Evolutionary conservation across 1,140 invertebrate species (phyloP), one percentile per base, ranked within the genome.

Genomic region (Drosophila insularis): DNA sequence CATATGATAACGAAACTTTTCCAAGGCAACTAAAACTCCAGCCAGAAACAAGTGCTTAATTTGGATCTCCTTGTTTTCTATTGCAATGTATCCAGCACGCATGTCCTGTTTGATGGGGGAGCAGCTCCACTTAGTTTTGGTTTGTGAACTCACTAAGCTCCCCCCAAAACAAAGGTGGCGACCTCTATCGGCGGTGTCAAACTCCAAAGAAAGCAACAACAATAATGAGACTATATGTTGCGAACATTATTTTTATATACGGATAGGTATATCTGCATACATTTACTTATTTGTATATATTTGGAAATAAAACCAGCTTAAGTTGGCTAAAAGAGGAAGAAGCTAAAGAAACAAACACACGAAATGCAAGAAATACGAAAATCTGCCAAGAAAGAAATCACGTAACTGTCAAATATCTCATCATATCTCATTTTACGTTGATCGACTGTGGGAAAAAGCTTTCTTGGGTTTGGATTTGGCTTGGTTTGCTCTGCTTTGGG

Each of bases 331-430:
- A 50, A 56, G 58, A 70, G 61, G 37, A 60, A 67, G 40, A 76
- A 54, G 35, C 35, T 11, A 11, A 37, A 70, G 35, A 56, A 65
- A 67, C 27, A 46, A 63, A 59, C 46, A 62, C 32, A 55, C 56
- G 71, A 72, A 68, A 59, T 46, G 64, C 58, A 39, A 71, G 54
- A 27, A 60, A 17, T 4, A 23, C 55, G 50, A 53, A 53, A 53
- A 17, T 21, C 19, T 23, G 43, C 39, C 68, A 64, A 63, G 75
- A 89, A 89, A 89, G 80, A 84, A 89, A 89, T 89, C 84, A 89
- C 85, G 84, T 89, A 89, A 89, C 84, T 89, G 84, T 89, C 84
- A 89, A 89, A 89, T 80, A 89, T 87, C 85, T 80, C 85, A 72
- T 78, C 84, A 84, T 89, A 89, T 89, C 85, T 78, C 77, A 89